Conservation (phyloP, 2,797 vertebrate genomes). For the Enteromius radiatus region DNA sequence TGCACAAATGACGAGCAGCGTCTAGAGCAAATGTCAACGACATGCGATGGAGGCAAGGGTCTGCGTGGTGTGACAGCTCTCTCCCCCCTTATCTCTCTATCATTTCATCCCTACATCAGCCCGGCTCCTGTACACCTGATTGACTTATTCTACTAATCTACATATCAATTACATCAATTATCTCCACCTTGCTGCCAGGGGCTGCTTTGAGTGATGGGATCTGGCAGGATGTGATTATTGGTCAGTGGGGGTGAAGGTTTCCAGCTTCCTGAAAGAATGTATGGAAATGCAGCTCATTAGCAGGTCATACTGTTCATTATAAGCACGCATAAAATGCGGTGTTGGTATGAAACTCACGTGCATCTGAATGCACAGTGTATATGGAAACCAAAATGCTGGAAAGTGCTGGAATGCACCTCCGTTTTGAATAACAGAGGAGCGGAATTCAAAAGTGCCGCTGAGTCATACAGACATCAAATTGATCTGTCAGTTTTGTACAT, state of each 20-base stretch:
- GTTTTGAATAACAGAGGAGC: slow-evolving; percentile 23
- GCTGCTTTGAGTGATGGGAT: slow-evolving; percentile 40
- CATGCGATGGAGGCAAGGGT: background rate
- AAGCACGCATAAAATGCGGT: background rate
- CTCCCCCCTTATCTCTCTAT: background rate
- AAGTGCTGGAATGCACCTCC: background rate
- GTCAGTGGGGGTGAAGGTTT: slow-evolving; percentile 49
- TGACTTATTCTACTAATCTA: slow-evolving; percentile 53
- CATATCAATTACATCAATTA: slow-evolving; percentile 56
- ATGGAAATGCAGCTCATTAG: slow-evolving; percentile 11
- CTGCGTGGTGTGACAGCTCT: background rate
- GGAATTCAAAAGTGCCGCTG: slow-evolving; percentile 31
- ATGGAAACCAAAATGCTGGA: background rate
- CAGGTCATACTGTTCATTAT: background rate
- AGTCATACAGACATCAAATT: slow-evolving; percentile 40
- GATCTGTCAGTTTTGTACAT: slow-evolving; percentile 41
- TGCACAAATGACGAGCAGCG: slow-evolving; percentile 50
- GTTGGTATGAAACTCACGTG: background rate
- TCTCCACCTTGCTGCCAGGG: slow-evolving; percentile 38
- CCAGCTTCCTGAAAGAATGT: background rate
- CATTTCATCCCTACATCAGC: slow-evolving; percentile 26
- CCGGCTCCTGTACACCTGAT: slow-evolving; percentile 43
- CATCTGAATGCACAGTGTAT: background rate
- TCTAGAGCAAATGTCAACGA: slow-evolving; percentile 48
- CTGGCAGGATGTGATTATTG: slow-evolving; percentile 51